Conservation (phyloP, 2,113 vertebrate genomes). For the Jacana jacana region DNA sequence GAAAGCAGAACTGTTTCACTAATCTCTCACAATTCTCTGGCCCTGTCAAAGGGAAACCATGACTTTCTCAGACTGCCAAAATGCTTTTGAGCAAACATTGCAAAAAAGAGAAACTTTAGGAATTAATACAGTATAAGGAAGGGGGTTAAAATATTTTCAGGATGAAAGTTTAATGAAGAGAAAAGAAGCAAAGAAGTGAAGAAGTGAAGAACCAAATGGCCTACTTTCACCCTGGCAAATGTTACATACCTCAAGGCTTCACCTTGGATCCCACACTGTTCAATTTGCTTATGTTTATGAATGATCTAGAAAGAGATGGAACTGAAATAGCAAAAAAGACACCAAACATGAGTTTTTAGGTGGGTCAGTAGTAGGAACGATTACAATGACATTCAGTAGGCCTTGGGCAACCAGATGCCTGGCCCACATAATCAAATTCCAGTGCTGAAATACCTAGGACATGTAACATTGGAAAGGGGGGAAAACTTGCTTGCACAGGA, state of each 20-base stretch:
- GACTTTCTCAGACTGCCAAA: background rate
- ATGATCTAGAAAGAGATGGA: background rate
- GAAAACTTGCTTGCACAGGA: background rate
- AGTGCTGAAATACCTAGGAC: background rate
- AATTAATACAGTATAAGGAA: background rate
- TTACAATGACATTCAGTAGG: background rate
- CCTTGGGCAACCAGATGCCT: background rate
- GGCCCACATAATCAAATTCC: background rate
- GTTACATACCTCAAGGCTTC: background rate
- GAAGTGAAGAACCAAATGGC: background rate
- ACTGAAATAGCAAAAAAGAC: background rate
- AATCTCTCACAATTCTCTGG: background rate
- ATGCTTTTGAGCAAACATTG: background rate
- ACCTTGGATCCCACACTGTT: background rate
- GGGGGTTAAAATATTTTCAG: background rate
- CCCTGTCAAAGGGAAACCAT: background rate
- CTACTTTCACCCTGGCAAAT: background rate
- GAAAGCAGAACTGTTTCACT: background rate
- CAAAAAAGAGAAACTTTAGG: background rate
- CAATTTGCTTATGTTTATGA: background rate
- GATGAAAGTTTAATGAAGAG: background rate
- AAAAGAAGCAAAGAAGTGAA: background rate
- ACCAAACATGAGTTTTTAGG: background rate
- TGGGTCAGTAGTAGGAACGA: background rate
- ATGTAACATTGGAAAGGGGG: background rate